Evolutionary conservation across 2,888 invertebrate genomes (phyloP).

Genomic region (Acholoe squamosa): DNA sequence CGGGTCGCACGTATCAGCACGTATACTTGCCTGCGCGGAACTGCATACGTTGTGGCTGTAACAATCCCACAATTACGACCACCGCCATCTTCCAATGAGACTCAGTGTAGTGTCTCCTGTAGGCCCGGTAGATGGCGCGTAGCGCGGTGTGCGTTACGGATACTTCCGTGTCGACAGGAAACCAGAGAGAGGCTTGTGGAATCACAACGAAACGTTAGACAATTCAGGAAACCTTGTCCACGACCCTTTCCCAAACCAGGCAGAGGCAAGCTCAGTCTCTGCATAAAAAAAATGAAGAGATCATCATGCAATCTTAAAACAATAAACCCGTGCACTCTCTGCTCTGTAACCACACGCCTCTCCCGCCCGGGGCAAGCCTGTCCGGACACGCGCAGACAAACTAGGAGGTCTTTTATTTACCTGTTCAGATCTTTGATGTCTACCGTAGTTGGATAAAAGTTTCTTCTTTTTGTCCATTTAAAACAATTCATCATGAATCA

Average conservation of each 20-base stretch:
- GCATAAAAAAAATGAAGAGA: background rate
- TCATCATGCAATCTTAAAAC: constrained; percentile 50
- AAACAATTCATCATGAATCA: background rate
- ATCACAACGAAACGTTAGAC: background rate
- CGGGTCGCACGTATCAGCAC: background rate
- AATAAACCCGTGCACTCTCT: constrained; percentile 35
- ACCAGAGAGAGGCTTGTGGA: constrained; percentile 15
- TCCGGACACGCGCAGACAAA: background rate
- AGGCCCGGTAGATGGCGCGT: constrained; percentile 4
- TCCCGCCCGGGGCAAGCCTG: constrained; percentile 10
- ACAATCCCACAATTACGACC: background rate
- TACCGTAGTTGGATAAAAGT: background rate
- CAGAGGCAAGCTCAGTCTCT: background rate
- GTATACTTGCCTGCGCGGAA: background rate
- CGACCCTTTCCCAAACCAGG: background rate
- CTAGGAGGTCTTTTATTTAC: background rate
- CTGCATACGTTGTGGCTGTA: background rate
- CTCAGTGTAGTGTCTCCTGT: background rate
- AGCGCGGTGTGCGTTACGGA: constrained; percentile 39
- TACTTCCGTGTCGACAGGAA: constrained; percentile 20
- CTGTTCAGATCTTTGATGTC: background rate
- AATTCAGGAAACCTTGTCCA: background rate
- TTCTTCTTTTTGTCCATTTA: background rate
- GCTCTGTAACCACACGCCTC: background rate
- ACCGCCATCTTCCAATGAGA: background rate